Base-by-base conservation (phyloP, 2,113 vertebrate genomes). In the Pygoscelis antarcticus region DNA sequence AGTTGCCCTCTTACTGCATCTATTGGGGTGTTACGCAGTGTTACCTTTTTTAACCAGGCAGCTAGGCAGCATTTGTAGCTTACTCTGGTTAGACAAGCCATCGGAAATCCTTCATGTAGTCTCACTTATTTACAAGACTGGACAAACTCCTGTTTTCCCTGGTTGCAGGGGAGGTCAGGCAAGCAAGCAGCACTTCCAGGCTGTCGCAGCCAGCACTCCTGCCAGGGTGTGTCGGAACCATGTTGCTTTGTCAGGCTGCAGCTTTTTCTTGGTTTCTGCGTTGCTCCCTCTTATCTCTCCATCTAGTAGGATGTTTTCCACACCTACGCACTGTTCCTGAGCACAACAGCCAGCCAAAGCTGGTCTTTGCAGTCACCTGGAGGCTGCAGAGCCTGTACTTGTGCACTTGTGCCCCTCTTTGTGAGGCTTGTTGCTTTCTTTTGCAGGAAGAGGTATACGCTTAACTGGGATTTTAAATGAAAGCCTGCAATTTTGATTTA, bases 21-120 rank as follows among this genome's bases (percentile, higher is more conserved):
- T 62, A 2, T 26, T 20, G 46, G 30, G 36, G 27, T 51, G n/a
- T 38, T n/a, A 22, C 0, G 1, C 51, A 5, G 51, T 5, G 22
- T 68, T 46, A 36, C 36, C 46, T 9, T 44, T 42, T 36, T 19
- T 22, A 42, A 18, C 46, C 47, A n/a, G 78, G 68, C 68, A 44
- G 30, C 55, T 22, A n/a, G 46, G 36, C 57, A 44, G 46, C 25
- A 25, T 44, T 72, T 44, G 11, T 36, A 42, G 46, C 46, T 52
- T 62, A 25, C 38, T 72, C 47, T n/a, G 38, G 7, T 23, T 52
- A 52, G 57, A 62, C n/a, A 29, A n/a, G 30, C 57, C n/a, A 36
- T 44, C 8, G 8, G 81, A 62, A 62, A 19, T 44, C 25, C 36
- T 52, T 29, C 25, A 36, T 30, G 15, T 32, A 21, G 12, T 47